Percentiles rank a stretch among this genome's conserved stretches.
phyloP scores from a whole-genome alignment of 2,797 vertebrate species.

The Tadarida brasiliensis region DNA sequence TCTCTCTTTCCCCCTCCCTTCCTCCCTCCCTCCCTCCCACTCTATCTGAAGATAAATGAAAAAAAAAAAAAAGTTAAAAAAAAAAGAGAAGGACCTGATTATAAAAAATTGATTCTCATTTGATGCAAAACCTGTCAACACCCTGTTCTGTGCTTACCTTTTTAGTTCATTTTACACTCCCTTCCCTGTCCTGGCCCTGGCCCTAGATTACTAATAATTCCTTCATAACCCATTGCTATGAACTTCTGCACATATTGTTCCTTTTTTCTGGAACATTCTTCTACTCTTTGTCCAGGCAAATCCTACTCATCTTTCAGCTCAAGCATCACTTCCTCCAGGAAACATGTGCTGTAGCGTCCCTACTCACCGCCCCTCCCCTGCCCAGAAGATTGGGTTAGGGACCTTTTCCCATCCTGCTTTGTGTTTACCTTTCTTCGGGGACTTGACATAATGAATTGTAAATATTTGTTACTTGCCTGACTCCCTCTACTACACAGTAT shows the following conservation, averaged over 20 bases:
- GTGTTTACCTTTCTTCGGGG: not conserved
- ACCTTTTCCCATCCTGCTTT: not conserved
- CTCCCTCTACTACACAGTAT: not conserved
- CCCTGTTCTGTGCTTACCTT: not conserved
- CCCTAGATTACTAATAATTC: not conserved
- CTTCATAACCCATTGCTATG: not conserved
- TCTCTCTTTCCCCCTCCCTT: too few species aligned
- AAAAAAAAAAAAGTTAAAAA: too few species aligned
- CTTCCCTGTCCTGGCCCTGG: not conserved
- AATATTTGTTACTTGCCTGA: not conserved
- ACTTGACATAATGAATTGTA: not conserved
- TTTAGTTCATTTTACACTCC: not conserved
- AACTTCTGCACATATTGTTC: not conserved
- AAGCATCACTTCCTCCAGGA: constrained; percentile 22
- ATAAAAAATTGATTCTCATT: not conserved
- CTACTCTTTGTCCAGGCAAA: not conserved
- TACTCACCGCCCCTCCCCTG: not conserved
- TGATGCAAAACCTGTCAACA: not conserved
- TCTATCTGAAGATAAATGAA: too few species aligned
- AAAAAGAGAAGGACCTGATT: not conserved
- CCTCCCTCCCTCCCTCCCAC: too few species aligned
- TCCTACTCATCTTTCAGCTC: constrained; percentile 16
- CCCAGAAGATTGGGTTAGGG: not conserved
- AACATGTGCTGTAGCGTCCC: not conserved
- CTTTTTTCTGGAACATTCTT: not conserved